Percentiles rank a stretch among this genome's conserved stretches.
phyloP scores from a whole-genome alignment of 2,888 invertebrate species.

The Lymantria monacha region DNA sequence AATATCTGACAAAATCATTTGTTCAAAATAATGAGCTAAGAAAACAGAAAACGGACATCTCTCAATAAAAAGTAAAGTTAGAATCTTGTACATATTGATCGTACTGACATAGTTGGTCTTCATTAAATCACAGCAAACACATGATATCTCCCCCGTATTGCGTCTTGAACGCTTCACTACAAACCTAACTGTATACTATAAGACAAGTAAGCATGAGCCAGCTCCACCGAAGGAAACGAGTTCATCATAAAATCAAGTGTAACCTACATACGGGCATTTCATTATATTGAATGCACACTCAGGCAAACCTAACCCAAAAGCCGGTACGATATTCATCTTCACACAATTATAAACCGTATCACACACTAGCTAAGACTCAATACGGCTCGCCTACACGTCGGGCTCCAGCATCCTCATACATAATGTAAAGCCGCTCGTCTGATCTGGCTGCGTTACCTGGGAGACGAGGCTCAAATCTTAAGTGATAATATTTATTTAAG shows the following conservation, averaged over 20 bases:
- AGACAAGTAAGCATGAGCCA: no score
- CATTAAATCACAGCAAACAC: no score
- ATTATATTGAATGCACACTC: not conserved
- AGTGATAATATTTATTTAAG: conserved; percentile 58
- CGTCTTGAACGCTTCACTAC: no score
- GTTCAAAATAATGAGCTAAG: no score
- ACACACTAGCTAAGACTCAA: not conserved
- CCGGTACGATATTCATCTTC: not conserved
- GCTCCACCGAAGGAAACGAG: no score
- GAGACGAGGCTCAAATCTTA: conserved; percentile 48
- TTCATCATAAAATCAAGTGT: not conserved
- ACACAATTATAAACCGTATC: not conserved
- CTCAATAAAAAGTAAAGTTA: no score
- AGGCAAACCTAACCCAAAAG: not conserved
- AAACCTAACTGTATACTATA: no score
- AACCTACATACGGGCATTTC: not conserved
- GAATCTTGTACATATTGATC: no score
- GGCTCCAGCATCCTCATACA: conserved; percentile 40
- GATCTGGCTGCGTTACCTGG: conserved; percentile 25
- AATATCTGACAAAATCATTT: no score
- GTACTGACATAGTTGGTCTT: no score
- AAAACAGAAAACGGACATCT: no score
- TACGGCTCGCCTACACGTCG: not conserved
- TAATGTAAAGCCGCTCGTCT: conserved; percentile 45
- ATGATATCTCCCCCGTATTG: no score